phyloP scores from a whole-genome alignment of 2,888 invertebrate genomes.

The Hydrotaea diabolus region DNA sequence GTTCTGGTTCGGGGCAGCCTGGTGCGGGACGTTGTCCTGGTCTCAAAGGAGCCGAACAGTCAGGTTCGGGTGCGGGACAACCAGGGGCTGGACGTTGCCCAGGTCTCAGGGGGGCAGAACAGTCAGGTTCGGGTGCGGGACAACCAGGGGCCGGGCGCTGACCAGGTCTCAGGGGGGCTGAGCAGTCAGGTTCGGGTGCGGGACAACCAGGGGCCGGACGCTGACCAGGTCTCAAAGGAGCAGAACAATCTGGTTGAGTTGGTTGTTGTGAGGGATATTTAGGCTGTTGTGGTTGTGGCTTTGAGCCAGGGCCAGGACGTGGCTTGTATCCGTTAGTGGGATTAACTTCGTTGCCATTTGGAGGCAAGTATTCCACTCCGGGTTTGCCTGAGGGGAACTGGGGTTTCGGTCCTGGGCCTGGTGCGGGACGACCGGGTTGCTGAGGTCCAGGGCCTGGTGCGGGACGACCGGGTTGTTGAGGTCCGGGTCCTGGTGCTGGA shows the following conservation, averaged over 20 bases:
- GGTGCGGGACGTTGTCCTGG: slow-evolving; percentile 53
- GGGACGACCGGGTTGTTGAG: slow-evolving; percentile 51
- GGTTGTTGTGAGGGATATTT: slow-evolving; percentile 32
- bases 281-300: slow-evolving; percentile 47
- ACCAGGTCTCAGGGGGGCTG: slow-evolving; percentile 42
- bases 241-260: slow-evolving; percentile 38
- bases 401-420: slow-evolving; percentile 59
- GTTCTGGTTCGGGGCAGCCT: slow-evolving; percentile 34
- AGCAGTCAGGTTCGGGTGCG: slow-evolving; percentile 29
- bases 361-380: slow-evolving; percentile 69
- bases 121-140: slow-evolving; percentile 46
- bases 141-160: slow-evolving; percentile 42
- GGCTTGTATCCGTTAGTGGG: slow-evolving; percentile 58
- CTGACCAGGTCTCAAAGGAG: slow-evolving; percentile 19
- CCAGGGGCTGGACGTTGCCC: slow-evolving; percentile 39
- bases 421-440: slow-evolving; percentile 57
- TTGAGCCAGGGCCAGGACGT: slow-evolving; percentile 14
- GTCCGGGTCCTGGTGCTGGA: slow-evolving; percentile 41
- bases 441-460: slow-evolving; percentile 55
- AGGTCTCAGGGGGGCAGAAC: slow-evolving; percentile 24
- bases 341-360: slow-evolving; percentile 68
- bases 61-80: slow-evolving; percentile 31
- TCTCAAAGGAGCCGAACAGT: slow-evolving; percentile 42
- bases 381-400: slow-evolving; percentile 58
- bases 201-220: slow-evolving; percentile 26